A percentile compares a stretch with the other conserved stretches of the same genome.
These are phyloP conservation scores for Platorchestia sp. DNA, from an alignment of 1,140 invertebrate species.

Conservation along the genomic window DNA sequence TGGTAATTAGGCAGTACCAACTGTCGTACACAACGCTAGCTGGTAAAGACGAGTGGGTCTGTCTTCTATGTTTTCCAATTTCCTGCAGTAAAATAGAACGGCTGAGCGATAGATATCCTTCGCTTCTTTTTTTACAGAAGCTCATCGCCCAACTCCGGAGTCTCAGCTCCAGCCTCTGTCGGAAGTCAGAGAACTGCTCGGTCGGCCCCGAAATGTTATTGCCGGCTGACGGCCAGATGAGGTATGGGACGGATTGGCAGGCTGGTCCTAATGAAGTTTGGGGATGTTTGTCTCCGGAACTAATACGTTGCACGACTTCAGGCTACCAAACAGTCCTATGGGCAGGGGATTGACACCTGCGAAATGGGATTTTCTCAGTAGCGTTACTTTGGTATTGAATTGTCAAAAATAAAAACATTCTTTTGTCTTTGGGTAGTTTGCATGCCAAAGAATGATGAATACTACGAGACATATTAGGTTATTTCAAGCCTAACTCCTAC, in stretches of 20 bases:
- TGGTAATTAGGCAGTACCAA: too few relatives aligned
- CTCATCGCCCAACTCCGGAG: background rate
- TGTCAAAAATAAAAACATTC: background rate
- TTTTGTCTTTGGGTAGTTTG: background rate
- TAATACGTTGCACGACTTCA: background rate
- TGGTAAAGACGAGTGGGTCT: background rate
- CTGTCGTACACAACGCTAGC: too few relatives aligned
- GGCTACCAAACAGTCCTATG: background rate
- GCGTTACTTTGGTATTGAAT: background rate
- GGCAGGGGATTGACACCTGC: background rate
- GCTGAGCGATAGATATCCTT: background rate
- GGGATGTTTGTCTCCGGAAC: background rate
- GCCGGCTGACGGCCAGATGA: constrained; percentile 21
- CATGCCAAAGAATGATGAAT: background rate
- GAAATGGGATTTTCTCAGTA: background rate
- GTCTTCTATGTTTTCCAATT: background rate
- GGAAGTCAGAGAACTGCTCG: constrained; percentile 11
- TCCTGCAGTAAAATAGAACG: background rate
- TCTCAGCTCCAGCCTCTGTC: background rate
- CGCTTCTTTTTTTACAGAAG: background rate
- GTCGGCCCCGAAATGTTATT: constrained; percentile 16
- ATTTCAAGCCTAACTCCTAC: background rate
- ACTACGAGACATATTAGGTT: background rate
- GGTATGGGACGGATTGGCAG: background rate
- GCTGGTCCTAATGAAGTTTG: background rate